Evolutionary conservation across 92 coral and sea anemone genomes (phyloP), one percentile per base, ranked within the genome.

Genomic region (Umimayanthus chanpuru): DNA sequence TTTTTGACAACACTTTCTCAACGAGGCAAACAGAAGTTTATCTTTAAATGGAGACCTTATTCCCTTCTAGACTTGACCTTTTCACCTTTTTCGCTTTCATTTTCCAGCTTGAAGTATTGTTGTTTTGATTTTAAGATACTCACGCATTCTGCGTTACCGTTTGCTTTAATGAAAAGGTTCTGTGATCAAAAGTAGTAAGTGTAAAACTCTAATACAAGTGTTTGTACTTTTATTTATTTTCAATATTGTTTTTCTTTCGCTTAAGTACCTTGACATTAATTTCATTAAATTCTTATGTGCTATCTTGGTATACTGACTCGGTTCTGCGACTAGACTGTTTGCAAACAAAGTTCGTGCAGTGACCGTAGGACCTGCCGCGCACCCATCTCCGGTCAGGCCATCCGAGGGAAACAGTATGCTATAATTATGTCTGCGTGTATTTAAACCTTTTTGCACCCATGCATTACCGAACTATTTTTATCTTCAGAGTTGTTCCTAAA

Each of bases 1-100:
- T 25, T 68, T 43, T 53, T 68, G 87, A 40, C 87, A 44, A 8
- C 64, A 12, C 10, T 44, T 83, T 72, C 44, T 4, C 77, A 83
- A 21, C 28, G 43, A 47, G 65, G 26, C 87, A 68, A 83, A 70
- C 87, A 83, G 87, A 83, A 83, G 87, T 83, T 83, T 83, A 83
- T 83, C 78, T 83, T 83, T 82, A 67, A 67, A 23, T 68, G 78
- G 11, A 58, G 41, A 83, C 66, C 40, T 72, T 83, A 44, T 44
- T 83, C 78, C 28, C 43, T 70, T 40, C 40, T 36, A 68, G 87
- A 70, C 87, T 26, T 83, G 87, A 83, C 87, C 87, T 83, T 70
- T 83, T 83, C 61, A 83, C 87, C 87, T 71, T 83, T 70, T 49
- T 68, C 20, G 70, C 36, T 80, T 80, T 80, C 64, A 56, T n/a